Evolutionary conservation across 2,888 invertebrate genomes (phyloP).

Genomic region (Plagodis dolabraria): DNA sequence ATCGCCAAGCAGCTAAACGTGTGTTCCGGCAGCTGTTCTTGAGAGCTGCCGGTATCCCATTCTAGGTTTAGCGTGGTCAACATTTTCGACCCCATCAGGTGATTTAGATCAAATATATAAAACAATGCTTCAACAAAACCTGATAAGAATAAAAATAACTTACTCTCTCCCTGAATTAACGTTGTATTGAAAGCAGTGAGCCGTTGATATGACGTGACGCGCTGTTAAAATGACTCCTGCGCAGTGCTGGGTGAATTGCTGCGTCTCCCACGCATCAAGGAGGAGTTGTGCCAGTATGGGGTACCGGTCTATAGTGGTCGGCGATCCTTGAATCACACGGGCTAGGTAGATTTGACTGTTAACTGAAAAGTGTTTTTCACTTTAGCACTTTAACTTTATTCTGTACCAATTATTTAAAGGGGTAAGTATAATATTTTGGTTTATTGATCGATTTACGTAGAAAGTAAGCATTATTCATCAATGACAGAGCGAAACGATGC

Average conservation of each 20-base stretch:
- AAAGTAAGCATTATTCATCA: too few relatives aligned
- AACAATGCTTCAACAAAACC: background rate
- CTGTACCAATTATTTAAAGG: too few relatives aligned
- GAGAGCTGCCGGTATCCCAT: too few relatives aligned
- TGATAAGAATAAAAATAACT: slow-evolving; percentile 40
- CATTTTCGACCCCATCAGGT: too few relatives aligned
- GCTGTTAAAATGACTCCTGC: slow-evolving; percentile 74
- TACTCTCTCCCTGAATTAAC: slow-evolving; percentile 67
- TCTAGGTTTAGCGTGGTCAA: too few relatives aligned
- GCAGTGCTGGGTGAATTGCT: slow-evolving; percentile 68
- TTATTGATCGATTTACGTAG: too few relatives aligned
- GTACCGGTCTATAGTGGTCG: slow-evolving; percentile 66
- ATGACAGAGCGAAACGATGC: too few relatives aligned
- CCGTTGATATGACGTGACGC: slow-evolving; percentile 70
- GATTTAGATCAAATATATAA: too few relatives aligned
- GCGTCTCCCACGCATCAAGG: slow-evolving; percentile 68
- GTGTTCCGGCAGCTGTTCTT: too few relatives aligned
- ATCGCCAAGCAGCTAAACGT: too few relatives aligned
- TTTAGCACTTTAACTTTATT: too few relatives aligned
- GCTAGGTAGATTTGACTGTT: slow-evolving; percentile 44
- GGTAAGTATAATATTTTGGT: too few relatives aligned
- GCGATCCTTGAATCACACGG: slow-evolving; percentile 69
- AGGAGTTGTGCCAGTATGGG: slow-evolving; percentile 71
- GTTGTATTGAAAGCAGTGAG: slow-evolving; percentile 75
- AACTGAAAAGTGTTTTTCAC: slow-evolving; percentile 40